phyloP scores from a whole-genome alignment of 2,113 vertebrate species.

The Sylvietta virens region DNA sequence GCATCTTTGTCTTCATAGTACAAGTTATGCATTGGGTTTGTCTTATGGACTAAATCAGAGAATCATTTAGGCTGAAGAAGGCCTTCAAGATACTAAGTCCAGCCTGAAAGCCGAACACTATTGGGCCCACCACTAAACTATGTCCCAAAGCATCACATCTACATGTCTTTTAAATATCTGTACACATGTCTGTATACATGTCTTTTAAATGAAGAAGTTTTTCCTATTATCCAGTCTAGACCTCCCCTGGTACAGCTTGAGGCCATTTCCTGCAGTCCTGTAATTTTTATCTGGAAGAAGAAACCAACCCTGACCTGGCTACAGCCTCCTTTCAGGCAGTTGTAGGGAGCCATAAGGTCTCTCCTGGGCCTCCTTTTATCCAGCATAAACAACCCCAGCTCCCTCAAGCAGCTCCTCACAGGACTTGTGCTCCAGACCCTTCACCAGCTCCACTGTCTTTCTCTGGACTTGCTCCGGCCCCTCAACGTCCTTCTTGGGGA shows the following conservation, averaged over 20 bases:
- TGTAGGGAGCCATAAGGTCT: background rate
- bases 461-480: accelerated
- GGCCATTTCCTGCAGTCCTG: background rate
- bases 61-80: background rate
- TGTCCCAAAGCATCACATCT: background rate
- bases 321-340: background rate
- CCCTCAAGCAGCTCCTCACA: background rate
- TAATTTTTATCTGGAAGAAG: background rate
- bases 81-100: background rate
- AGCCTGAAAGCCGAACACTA: background rate
- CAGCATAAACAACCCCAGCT: background rate
- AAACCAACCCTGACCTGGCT: background rate
- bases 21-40: background rate
- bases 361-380: background rate
- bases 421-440: background rate
- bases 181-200: too few species aligned
- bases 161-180: background rate
- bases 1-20: background rate
- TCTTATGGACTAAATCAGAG: background rate
- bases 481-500: background rate
- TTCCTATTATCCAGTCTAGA: background rate
- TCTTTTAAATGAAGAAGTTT: background rate
- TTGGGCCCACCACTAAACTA: background rate
- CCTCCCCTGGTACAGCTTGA: background rate
- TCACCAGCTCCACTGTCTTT: background rate